These are phyloP conservation scores for Chelonus formosanus DNA, from an alignment of 2,888 invertebrate species.

Conservation along the genomic window DNA sequence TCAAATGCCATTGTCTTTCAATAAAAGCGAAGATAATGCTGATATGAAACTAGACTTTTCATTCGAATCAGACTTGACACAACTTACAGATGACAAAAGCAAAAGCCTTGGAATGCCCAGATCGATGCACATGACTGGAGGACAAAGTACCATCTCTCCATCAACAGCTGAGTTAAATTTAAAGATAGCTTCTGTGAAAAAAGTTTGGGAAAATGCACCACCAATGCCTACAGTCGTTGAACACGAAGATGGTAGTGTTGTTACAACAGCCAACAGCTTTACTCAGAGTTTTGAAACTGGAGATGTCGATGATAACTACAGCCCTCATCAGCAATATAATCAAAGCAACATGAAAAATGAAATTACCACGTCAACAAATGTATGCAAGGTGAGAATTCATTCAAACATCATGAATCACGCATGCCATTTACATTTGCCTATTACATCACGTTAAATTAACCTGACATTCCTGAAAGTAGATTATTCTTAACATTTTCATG, in stretches of 20 bases:
- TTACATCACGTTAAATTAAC: constrained; percentile 55
- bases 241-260: constrained; percentile 68
- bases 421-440: constrained; percentile 41
- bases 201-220: constrained; percentile 77
- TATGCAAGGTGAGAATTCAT: constrained; percentile 72
- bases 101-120: constrained; percentile 70
- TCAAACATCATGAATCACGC: constrained; percentile 38
- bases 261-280: constrained; percentile 59
- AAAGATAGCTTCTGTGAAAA: constrained; percentile 94
- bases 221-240: constrained; percentile 76
- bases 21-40: constrained; percentile 77
- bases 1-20: constrained; percentile 77
- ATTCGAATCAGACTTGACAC: constrained; percentile 84
- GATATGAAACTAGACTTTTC: constrained; percentile 93
- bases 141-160: constrained; percentile 78
- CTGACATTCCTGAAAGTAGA: constrained; percentile 21
- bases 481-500: not conserved
- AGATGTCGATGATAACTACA: constrained; percentile 68
- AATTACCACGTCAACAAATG: constrained; percentile 73
- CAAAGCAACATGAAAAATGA: constrained; percentile 66
- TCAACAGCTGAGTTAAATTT: constrained; percentile 90
- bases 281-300: constrained; percentile 64
- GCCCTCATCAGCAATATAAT: constrained; percentile 68
- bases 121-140: constrained; percentile 71
- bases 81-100: constrained; percentile 77